Base-by-base conservation (phyloP, 2,888 invertebrate genomes). In the Agonopterix arenella region DNA sequence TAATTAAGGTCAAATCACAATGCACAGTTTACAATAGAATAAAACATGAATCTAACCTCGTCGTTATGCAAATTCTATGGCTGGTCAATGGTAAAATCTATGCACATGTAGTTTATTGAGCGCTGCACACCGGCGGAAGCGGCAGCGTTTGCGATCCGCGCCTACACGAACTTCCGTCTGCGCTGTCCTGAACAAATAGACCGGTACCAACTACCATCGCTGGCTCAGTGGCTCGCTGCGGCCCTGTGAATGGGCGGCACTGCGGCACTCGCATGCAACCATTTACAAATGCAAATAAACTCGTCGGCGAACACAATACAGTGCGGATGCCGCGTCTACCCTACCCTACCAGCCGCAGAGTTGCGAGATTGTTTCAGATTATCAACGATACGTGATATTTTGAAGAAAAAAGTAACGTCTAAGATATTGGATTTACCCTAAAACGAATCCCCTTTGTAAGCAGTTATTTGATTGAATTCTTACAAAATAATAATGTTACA, bases 141-240 rank as follows among this genome's bases (percentile, higher is more conserved):
- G 68, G 66, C 73, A 67, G 74, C 68, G 78, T 73, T 76, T 70
- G 72, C 75, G 70, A 73, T 70, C 76, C 74, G 75, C 78, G 70
- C 80, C 77, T 71, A 71, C 79, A 75, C 73, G 76, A 66, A 77
- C 80, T 80, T 84, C 84, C 84, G 80, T 67, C 71, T 66, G 62
- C 60, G 72, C 71, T 70, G 71, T 73, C 72, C 78, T 67, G 73
- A 76, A 76, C 81, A 81, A 84, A 81, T 81, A 80, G 76, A 80
- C 70, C 79, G 73, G 66, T 67, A 61, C 66, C 28, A 28, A 28
- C 28, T 28, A 28, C 28, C 28, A 28, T 28, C 28, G 28, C 28
- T 28, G 28, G 28, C 28, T 28, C 28, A 62, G 59, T 4, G 54
- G 55, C 60, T 62, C 40, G 16, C 28, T 38, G 63, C 68, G 66